Evolutionary conservation across 2,888 invertebrate species (phyloP).

Genomic region (Mycalesis mineus): DNA sequence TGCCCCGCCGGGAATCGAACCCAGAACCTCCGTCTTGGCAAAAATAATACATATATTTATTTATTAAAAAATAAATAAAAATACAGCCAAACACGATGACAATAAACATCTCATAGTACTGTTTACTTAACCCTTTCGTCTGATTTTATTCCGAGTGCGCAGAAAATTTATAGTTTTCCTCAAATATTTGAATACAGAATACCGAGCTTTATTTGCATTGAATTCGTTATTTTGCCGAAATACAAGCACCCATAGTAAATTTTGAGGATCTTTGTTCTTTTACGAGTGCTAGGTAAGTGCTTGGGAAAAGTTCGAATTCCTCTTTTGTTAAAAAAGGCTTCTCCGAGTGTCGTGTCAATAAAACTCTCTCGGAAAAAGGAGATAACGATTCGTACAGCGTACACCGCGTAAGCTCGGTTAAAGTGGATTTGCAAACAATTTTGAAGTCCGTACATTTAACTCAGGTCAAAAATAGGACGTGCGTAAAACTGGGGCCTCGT

Average conservation of each 20-base stretch:
- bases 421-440: slow-evolving; percentile 25
- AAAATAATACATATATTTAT: no score
- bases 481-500: slow-evolving; percentile 20
- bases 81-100: no score
- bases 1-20: no score
- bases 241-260: not conserved
- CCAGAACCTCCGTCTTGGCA: no score
- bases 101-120: not conserved
- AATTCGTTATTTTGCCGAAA: not conserved
- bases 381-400: not conserved
- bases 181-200: not conserved
- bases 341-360: not conserved
- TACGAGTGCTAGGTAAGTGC: not conserved
- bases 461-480: slow-evolving; percentile 25
- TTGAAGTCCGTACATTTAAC: slow-evolving; percentile 29
- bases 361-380: not conserved
- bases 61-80: no score
- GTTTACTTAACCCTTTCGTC: not conserved
- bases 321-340: not conserved
- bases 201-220: not conserved
- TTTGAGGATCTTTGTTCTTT: not conserved
- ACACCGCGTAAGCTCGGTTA: slow-evolving; percentile 1
- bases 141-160: not conserved
- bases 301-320: not conserved
- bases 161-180: not conserved